Evolutionary conservation across 1,140 invertebrate genomes (phyloP).

Genomic region (Teleopsis dalmanni): DNA sequence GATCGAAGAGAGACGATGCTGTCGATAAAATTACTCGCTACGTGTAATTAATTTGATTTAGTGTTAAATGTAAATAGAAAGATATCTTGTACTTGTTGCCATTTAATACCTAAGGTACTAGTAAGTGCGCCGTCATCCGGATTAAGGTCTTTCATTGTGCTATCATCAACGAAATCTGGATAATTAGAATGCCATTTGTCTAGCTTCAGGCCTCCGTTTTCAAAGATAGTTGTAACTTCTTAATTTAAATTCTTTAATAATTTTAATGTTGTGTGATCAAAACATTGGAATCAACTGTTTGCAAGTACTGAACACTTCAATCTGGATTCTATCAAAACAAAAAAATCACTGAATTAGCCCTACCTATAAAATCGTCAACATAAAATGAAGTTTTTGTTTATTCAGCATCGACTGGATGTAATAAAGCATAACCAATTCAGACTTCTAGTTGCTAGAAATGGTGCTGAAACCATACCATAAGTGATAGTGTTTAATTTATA

Average conservation of each 20-base stretch:
- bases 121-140: neutral
- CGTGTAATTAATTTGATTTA: neutral
- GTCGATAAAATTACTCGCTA: neutral
- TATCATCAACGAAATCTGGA: neutral
- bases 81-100: neutral
- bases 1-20: neutral
- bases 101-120: neutral
- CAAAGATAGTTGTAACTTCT: constrained; percentile 10
- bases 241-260: constrained; percentile 1
- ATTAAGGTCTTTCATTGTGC: neutral
- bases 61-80: neutral
- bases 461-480: constrained; percentile 9
- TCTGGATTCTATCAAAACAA: no score
- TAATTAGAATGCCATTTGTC: constrained; percentile 8
- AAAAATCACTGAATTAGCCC: no score
- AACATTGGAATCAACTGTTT: no score
- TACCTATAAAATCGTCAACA: constrained; percentile 6
- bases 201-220: neutral
- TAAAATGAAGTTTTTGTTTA: constrained; percentile 2
- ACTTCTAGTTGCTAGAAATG: neutral
- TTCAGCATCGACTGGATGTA: neutral
- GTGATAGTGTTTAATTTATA: constrained; percentile 13
- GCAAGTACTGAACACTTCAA: no score
- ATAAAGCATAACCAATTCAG: neutral
- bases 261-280: neutral